A percentile compares a stretch with the other conserved stretches of the same genome.
Conservation (phyloP, 2,113 vertebrate species). For the Takifugu flavidus region DNA sequence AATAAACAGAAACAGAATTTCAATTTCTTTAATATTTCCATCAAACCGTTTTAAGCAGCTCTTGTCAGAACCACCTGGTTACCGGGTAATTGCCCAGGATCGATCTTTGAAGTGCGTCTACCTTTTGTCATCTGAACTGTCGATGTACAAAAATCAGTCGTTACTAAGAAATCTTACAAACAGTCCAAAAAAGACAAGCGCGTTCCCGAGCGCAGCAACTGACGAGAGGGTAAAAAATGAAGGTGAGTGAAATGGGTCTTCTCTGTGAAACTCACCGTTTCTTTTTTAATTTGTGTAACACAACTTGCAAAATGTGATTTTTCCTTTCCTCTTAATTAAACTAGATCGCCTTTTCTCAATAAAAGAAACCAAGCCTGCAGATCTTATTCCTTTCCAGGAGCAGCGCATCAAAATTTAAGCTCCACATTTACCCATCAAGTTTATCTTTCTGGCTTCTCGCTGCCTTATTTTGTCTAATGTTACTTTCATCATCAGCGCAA, state of each 20-base stretch:
- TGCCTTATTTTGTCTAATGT: not conserved
- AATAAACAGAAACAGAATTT: slow-evolving; percentile 3
- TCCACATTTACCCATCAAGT: not conserved
- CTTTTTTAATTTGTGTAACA: too few relatives aligned
- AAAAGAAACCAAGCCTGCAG: not conserved
- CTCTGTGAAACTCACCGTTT: not conserved
- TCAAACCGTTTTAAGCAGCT: slow-evolving; percentile 35
- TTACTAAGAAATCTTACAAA: slow-evolving; percentile 30
- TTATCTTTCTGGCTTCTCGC: not conserved
- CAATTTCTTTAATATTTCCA: slow-evolving; percentile 23
- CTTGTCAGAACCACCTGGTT: slow-evolving; percentile 16
- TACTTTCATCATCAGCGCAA: not conserved
- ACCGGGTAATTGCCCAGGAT: slow-evolving; percentile 17
- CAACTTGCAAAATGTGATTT: too few relatives aligned
- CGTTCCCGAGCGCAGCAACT: slow-evolving; percentile 5
- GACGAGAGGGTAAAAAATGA: slow-evolving; percentile 2
- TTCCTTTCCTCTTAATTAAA: not conserved
- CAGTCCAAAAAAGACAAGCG: slow-evolving; percentile 24
- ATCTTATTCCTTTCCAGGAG: not conserved
- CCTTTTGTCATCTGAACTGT: slow-evolving; percentile 8
- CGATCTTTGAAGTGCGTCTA: slow-evolving; percentile 12
- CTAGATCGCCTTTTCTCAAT: not conserved
- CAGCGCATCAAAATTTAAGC: slow-evolving; percentile 2
- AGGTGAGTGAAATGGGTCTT: not conserved
- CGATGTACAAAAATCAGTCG: slow-evolving; percentile 22